phyloP scores from a whole-genome alignment of 2,888 invertebrate genomes.

The Pimpla rufipes region DNA sequence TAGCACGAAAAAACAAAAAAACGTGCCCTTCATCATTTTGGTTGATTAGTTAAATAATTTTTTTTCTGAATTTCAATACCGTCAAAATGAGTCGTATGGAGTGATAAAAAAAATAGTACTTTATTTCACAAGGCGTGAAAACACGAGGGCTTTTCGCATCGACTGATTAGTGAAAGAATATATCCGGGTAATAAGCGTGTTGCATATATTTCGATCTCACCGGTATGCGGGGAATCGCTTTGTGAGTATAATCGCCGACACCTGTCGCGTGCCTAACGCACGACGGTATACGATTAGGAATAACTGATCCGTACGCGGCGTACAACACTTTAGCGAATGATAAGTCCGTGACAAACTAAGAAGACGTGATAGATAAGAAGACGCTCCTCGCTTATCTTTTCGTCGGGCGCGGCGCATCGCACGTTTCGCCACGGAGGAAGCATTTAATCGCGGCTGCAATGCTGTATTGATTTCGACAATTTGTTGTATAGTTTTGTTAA shows the following conservation, averaged over 20 bases:
- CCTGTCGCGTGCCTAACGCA: constrained; percentile 25
- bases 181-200: constrained; percentile 13
- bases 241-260: constrained; percentile 35
- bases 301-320: neutral
- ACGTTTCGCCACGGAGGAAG: constrained; percentile 90
- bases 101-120: too few species aligned
- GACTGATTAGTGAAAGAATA: too few species aligned
- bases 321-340: neutral
- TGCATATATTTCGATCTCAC: constrained; percentile 13
- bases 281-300: constrained; percentile 1
- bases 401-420: neutral
- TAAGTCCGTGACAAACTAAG: constrained; percentile 27
- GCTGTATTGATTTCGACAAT: neutral
- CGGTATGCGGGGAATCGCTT: neutral
- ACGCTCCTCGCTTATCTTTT: neutral
- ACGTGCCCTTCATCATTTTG: too few species aligned
- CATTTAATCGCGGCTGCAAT: constrained; percentile 86
- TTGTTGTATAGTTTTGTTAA: neutral
- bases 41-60: constrained; percentile 3
- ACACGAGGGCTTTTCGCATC: too few species aligned
- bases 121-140: too few species aligned
- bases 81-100: too few species aligned
- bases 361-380: constrained; percentile 38
- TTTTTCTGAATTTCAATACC: too few species aligned
- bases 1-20: too few species aligned